A percentile compares a stretch with the other conserved stretches of the same genome.
Conservation (phyloP, 2,888 invertebrate genomes). For the Stegana nigrithorax region DNA sequence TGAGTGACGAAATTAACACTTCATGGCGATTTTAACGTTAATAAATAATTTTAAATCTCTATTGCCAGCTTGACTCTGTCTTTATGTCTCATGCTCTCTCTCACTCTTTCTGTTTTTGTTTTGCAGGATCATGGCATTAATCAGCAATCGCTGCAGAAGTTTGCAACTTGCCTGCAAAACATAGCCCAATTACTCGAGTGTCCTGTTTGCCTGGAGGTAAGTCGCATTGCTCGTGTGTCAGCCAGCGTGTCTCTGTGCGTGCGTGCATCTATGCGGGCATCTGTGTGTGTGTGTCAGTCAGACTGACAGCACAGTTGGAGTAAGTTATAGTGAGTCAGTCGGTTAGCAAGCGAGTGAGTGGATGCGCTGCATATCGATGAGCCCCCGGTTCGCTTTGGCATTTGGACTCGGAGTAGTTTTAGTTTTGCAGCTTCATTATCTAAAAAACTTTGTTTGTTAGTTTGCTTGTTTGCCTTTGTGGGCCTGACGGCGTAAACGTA, state of each 20-base stretch:
- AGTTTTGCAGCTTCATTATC: slow-evolving; percentile 44
- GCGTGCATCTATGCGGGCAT: too few relatives aligned
- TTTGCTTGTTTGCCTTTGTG: slow-evolving; percentile 51
- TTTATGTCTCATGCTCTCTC: background rate
- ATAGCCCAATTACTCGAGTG: slow-evolving; percentile 70
- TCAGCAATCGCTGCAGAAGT: slow-evolving; percentile 69
- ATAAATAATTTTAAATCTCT: too few relatives aligned
- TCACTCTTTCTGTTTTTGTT: slow-evolving; percentile 7
- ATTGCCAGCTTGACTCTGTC: background rate
- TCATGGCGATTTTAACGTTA: too few relatives aligned
- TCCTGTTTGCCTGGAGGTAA: slow-evolving; percentile 70
- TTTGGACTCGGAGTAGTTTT: slow-evolving; percentile 14
- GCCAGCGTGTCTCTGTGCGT: slow-evolving; percentile 10
- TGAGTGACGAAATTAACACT: background rate
- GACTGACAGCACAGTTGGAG: slow-evolving; percentile 13
- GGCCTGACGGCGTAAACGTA: slow-evolving; percentile 20
- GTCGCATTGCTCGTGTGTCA: slow-evolving; percentile 27
- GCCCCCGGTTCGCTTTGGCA: slow-evolving; percentile 10
- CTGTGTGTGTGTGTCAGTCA: slow-evolving; percentile 52
- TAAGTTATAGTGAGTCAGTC: background rate
- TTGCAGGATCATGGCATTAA: slow-evolving; percentile 61
- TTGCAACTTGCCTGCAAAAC: slow-evolving; percentile 69
- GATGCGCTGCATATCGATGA: slow-evolving; percentile 53
- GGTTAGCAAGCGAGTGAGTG: slow-evolving; percentile 9
- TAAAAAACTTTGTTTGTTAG: slow-evolving; percentile 51